Conservation (phyloP, 2,888 invertebrate species). For the Anarsia innoxiella region DNA sequence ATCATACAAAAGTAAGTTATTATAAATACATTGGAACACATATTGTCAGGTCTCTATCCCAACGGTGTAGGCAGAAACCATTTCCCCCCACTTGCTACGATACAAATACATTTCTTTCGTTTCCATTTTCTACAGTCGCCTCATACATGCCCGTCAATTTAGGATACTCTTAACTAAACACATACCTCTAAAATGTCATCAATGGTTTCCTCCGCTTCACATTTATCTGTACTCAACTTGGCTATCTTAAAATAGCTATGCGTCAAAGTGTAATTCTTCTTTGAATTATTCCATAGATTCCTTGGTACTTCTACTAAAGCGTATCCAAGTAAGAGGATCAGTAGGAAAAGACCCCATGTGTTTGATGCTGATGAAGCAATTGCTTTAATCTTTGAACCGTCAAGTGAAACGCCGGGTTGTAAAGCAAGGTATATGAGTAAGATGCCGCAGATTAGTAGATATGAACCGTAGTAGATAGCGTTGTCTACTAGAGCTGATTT, state of each 20-base stretch:
- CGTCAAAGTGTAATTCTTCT: slow-evolving; percentile 87
- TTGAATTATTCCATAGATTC: slow-evolving; percentile 92
- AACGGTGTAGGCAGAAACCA: too few relatives aligned
- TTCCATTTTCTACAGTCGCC: too few relatives aligned
- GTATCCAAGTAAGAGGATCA: slow-evolving; percentile 93
- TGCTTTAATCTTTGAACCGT: slow-evolving; percentile 94
- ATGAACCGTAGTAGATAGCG: slow-evolving; percentile 98
- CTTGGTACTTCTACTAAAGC: slow-evolving; percentile 97
- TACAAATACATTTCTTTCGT: too few relatives aligned
- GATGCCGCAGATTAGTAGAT: slow-evolving; percentile 94
- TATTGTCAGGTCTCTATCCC: too few relatives aligned
- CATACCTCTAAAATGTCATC: slow-evolving; percentile 94
- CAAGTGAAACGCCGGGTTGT: slow-evolving; percentile 90
- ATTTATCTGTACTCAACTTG: slow-evolving; percentile 94
- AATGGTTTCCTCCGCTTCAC: slow-evolving; percentile 97
- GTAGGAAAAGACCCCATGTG: slow-evolving; percentile 97
- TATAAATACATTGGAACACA: too few relatives aligned
- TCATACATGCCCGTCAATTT: too few relatives aligned
- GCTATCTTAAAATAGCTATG: slow-evolving; percentile 95
- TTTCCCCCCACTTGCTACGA: too few relatives aligned
- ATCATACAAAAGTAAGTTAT: too few relatives aligned
- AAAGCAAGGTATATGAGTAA: slow-evolving; percentile 95
- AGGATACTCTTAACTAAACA: too few relatives aligned
- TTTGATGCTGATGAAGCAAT: slow-evolving; percentile 99
- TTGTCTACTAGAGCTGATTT: slow-evolving; percentile 97